Conservation (phyloP, 1,140 invertebrate species). For the Cheumatopsyche charites region DNA sequence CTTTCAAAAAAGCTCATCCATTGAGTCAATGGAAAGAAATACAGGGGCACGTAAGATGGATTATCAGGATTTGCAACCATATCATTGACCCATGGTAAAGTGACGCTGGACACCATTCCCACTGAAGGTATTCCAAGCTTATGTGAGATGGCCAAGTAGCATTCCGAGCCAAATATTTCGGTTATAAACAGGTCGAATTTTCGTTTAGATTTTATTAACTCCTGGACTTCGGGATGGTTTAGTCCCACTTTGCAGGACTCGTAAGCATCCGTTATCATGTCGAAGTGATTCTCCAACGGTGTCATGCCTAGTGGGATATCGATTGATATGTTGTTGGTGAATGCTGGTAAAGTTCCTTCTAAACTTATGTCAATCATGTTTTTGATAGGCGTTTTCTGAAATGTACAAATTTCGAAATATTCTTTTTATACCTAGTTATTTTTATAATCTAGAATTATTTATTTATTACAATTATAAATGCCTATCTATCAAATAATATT, state of each 20-base stretch:
- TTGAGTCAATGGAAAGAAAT: constrained; percentile 61
- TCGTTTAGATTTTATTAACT: constrained; percentile 54
- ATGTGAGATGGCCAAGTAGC: constrained; percentile 62
- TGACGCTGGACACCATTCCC: constrained; percentile 63
- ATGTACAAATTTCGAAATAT: constrained; percentile 40
- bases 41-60: constrained; percentile 65
- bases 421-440: too few species aligned
- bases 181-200: constrained; percentile 70
- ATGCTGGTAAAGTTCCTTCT: constrained; percentile 58
- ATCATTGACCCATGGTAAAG: constrained; percentile 68
- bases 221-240: constrained; percentile 53
- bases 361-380: constrained; percentile 58
- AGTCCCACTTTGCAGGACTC: constrained; percentile 57
- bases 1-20: constrained; percentile 67
- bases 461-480: too few species aligned
- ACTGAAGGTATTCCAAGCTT: constrained; percentile 65
- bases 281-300: constrained; percentile 56
- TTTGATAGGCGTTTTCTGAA: constrained; percentile 56
- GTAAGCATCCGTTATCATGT: constrained; percentile 58
- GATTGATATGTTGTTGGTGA: constrained; percentile 58
- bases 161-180: constrained; percentile 72
- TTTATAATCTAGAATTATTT: too few species aligned
- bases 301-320: constrained; percentile 53
- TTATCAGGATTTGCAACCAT: constrained; percentile 68
- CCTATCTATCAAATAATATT: too few species aligned